Evolutionary conservation across 2,797 vertebrate species (phyloP).

Genomic region (Hippopotamyrus pictus): DNA sequence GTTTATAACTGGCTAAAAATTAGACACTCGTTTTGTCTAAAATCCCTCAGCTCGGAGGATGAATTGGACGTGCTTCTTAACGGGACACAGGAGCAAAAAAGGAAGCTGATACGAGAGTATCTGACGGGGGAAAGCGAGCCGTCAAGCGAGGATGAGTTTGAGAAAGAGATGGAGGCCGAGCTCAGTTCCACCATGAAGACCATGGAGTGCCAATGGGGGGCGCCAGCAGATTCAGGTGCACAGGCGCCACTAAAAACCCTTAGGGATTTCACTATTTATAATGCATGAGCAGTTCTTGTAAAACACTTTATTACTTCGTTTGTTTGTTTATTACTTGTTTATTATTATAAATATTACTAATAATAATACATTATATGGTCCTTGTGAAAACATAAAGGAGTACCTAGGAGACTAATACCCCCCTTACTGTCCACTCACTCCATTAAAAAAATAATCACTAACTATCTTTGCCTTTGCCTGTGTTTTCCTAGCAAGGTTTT

Average conservation of each 20-base stretch:
- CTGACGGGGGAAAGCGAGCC: constrained; percentile 96
- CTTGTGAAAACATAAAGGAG: background rate
- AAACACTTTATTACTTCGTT: background rate
- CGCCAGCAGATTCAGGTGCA: constrained; percentile 37
- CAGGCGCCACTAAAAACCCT: background rate
- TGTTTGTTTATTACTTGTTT: background rate
- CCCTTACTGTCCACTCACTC: background rate
- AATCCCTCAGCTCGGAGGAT: constrained; percentile 78
- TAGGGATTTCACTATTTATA: background rate
- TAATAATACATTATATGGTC: background rate
- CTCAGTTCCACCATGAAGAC: constrained; percentile 79
- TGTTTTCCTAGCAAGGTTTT: background rate
- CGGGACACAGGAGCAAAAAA: constrained; percentile 86
- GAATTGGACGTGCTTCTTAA: constrained; percentile 88
- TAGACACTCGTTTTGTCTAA: background rate
- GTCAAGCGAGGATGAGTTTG: constrained; percentile 91
- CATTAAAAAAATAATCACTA: background rate
- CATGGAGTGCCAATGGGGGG: constrained; percentile 73
- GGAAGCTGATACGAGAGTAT: constrained; percentile 88
- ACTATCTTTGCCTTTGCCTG: background rate
- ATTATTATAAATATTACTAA: background rate
- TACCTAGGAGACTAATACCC: background rate
- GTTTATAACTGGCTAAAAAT: background rate
- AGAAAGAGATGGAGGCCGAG: constrained; percentile 96
- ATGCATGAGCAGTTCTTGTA: background rate